These are phyloP conservation scores for Apis laboriosa DNA, from an alignment of 1,140 invertebrate genomes.

Conservation along the genomic window DNA sequence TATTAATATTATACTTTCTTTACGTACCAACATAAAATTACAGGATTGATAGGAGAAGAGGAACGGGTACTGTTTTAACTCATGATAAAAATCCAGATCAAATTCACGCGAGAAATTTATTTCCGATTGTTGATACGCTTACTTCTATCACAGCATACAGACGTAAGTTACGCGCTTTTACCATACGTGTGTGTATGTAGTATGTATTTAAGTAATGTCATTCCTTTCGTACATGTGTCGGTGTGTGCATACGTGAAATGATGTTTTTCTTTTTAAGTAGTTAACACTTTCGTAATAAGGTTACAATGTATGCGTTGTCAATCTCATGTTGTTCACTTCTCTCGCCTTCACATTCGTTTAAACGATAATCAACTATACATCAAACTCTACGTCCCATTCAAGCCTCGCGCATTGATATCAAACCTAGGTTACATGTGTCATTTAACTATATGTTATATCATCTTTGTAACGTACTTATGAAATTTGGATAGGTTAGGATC, in stretches of 20 bases:
- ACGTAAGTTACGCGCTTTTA: conserved; percentile 62
- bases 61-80: neutral
- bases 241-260: conserved; percentile 55
- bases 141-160: conserved; percentile 79
- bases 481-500: conserved; percentile 42
- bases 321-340: conserved; percentile 7
- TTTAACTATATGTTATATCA: conserved; percentile 55
- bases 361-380: conserved; percentile 72
- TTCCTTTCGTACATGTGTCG: neutral
- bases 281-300: conserved; percentile 54
- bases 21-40: neutral
- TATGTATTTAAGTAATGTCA: conserved; percentile 33
- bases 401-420: conserved; percentile 71
- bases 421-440: conserved; percentile 66
- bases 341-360: conserved; percentile 34
- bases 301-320: conserved; percentile 51
- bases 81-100: conserved; percentile 6
- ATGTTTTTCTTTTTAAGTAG: conserved; percentile 24
- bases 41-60: neutral
- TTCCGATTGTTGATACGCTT: conserved; percentile 78
- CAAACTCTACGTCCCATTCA: conserved; percentile 65
- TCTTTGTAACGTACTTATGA: conserved; percentile 53
- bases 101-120: conserved; percentile 61
- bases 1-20: too few species aligned
- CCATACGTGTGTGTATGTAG: conserved; percentile 48